Conservation (phyloP, 2,888 invertebrate genomes). For the Callosobruchus maculatus region DNA sequence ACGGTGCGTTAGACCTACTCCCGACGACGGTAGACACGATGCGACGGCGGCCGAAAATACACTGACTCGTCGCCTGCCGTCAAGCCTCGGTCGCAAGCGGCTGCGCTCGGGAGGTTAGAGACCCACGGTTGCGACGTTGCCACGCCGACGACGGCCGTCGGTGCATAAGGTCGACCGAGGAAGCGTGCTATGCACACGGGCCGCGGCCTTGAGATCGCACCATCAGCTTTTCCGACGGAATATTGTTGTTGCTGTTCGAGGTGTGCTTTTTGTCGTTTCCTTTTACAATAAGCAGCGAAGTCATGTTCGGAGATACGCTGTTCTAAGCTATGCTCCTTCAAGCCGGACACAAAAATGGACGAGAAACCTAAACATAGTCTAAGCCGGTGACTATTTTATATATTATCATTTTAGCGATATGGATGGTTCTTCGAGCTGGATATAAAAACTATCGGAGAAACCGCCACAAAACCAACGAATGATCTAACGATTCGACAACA, state of each 20-base stretch:
- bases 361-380: too few relatives aligned
- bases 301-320: too few relatives aligned
- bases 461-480: too few relatives aligned
- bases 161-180: neutral
- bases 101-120: constrained; percentile 30
- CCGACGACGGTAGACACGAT: neutral
- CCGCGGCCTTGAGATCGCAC: neutral
- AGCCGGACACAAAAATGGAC: too few relatives aligned
- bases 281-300: too few relatives aligned
- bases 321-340: too few relatives aligned
- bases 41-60: constrained; percentile 20
- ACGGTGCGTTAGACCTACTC: neutral
- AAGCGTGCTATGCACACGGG: neutral
- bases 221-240: neutral
- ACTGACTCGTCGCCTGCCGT: constrained; percentile 15
- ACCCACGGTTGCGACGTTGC: constrained; percentile 24
- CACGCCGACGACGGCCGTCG: neutral
- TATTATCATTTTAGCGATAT: too few relatives aligned
- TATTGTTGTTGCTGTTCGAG: neutral
- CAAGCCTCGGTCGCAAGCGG: neutral
- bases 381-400: too few relatives aligned
- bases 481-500: too few relatives aligned
- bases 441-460: too few relatives aligned
- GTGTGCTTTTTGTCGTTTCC: too few relatives aligned
- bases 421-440: too few relatives aligned